These are phyloP conservation scores for Lepidonotus clava DNA, from an alignment of 2,888 invertebrate genomes.

Conservation along the genomic window DNA sequence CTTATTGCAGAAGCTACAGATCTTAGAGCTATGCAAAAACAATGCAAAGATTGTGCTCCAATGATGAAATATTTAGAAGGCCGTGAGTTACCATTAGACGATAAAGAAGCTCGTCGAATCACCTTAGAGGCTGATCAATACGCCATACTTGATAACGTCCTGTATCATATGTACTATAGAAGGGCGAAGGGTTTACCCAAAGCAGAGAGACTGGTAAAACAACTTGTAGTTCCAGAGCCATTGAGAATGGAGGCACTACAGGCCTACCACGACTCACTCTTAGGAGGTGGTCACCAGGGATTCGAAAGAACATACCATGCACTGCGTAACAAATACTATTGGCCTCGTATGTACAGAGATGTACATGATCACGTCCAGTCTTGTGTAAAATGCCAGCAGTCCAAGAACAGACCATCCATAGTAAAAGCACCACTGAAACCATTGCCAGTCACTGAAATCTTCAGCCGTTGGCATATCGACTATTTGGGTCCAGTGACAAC, in stretches of 20 bases:
- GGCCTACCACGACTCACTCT: not conserved
- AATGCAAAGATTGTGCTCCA: too few relatives aligned
- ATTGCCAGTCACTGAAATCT: not conserved
- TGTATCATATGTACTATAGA: not conserved
- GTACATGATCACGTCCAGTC: not conserved
- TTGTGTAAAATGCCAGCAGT: not conserved
- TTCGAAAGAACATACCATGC: not conserved
- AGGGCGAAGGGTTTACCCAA: conserved; percentile 3
- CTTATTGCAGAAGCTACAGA: too few relatives aligned
- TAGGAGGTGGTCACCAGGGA: not conserved
- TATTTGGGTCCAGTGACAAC: not conserved
- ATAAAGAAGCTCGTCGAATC: not conserved
- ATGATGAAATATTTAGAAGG: not conserved
- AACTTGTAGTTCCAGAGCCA: not conserved
- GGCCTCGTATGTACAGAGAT: conserved; percentile 27
- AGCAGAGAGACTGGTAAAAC: conserved; percentile 13
- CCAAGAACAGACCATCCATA: not conserved
- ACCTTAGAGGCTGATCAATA: not conserved
- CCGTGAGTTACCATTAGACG: not conserved
- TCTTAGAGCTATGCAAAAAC: too few relatives aligned
- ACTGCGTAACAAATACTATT: not conserved
- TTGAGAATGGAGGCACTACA: not conserved
- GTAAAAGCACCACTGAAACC: not conserved
- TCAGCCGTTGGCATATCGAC: not conserved
- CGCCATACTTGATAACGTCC: not conserved